Percentiles rank a stretch among this genome's conserved stretches.
These are phyloP conservation scores for Kradibia gibbosae DNA, from an alignment of 1,140 invertebrate species.

Conservation along the genomic window DNA sequence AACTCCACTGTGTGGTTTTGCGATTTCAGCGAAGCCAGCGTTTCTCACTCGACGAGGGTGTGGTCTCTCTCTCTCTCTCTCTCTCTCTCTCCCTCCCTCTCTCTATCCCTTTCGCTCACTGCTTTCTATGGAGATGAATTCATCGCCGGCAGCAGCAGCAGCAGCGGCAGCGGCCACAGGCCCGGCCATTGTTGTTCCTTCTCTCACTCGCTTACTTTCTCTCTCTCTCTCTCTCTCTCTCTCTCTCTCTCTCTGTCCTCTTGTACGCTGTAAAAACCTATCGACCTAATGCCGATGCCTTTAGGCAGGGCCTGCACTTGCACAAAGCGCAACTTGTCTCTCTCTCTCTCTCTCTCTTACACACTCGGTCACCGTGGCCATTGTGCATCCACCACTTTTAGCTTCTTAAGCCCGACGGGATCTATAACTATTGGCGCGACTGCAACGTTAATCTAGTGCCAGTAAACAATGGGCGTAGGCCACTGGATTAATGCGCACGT, in stretches of 20 bases:
- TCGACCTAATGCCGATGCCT: constrained; percentile 12
- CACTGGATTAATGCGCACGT: not conserved
- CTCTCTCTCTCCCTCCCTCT: not conserved
- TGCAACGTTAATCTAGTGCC: constrained; percentile 19
- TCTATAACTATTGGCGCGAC: not conserved
- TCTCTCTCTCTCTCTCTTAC: not conserved
- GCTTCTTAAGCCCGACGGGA: not conserved
- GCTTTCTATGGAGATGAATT: constrained; percentile 60
- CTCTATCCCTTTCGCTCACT: constrained; percentile 12
- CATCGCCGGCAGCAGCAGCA: not conserved
- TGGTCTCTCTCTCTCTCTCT: constrained; percentile 39
- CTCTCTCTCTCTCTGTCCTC: not conserved
- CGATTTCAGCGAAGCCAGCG: not conserved
- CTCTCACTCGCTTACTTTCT: not conserved
- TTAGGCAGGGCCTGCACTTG: not conserved
- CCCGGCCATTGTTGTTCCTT: constrained; percentile 26
- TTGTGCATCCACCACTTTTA: not conserved
- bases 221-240: not conserved
- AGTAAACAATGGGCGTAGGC: constrained; percentile 25
- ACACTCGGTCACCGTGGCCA: too few species aligned
- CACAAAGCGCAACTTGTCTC: not conserved
- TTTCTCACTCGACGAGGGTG: constrained; percentile 33
- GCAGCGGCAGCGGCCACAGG: not conserved
- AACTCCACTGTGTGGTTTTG: not conserved
- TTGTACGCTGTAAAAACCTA: not conserved